Conservation (phyloP, 2,797 vertebrate species). For the Podargus strigoides region DNA sequence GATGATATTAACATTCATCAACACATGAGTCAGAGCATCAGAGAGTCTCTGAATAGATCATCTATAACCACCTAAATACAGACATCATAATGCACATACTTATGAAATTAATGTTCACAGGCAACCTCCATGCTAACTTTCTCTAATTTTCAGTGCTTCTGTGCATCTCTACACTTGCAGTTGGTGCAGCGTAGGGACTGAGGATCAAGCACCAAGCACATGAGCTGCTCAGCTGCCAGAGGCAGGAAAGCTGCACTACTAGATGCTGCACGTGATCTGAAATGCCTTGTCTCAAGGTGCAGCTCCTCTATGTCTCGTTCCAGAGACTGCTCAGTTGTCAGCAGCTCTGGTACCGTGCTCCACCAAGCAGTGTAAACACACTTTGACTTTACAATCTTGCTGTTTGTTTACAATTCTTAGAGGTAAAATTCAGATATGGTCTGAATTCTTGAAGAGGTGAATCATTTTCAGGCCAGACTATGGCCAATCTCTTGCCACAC, state of each 20-base stretch:
- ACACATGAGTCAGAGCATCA: neutral
- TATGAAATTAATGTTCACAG: neutral
- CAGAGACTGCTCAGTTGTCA: neutral
- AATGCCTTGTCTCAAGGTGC: neutral
- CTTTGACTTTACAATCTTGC: neutral
- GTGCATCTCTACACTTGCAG: neutral
- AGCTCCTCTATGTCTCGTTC: neutral
- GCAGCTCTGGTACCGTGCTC: neutral
- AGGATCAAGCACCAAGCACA: neutral
- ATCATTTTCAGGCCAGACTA: neutral
- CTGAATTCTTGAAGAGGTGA: neutral
- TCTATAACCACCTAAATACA: neutral
- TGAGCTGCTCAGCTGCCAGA: neutral
- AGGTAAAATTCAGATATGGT: neutral
- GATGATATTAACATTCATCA: neutral
- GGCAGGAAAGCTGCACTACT: neutral
- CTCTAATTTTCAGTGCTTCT: neutral
- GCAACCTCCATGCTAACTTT: neutral
- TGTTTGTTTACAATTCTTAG: neutral
- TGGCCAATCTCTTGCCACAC: neutral
- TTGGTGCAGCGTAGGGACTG: rapidly evolving
- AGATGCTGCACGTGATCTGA: neutral
- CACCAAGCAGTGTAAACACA: neutral
- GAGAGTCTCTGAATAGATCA: neutral
- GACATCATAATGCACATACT: neutral